Conservation (phyloP, 2,888 invertebrate species). For the Eupsilia transversa region DNA sequence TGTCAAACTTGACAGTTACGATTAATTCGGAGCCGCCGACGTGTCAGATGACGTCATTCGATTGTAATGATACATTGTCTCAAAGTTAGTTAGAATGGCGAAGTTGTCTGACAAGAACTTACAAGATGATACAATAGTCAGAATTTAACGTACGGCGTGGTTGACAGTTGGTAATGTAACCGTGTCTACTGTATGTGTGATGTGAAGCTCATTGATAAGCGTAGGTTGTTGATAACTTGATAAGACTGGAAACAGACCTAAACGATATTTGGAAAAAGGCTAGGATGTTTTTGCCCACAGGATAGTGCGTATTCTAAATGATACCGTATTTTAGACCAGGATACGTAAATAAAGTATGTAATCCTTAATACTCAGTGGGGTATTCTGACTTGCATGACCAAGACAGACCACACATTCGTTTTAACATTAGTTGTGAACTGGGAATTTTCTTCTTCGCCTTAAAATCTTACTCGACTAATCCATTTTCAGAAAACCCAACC, state of each 20-base stretch:
- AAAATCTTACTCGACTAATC: neutral
- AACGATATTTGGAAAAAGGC: neutral
- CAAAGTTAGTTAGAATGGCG: constrained; percentile 5
- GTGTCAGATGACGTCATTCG: constrained; percentile 32
- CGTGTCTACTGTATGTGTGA: neutral
- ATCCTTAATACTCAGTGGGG: too few species aligned
- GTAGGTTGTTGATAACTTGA: neutral
- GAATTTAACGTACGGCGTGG: neutral
- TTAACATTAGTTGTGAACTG: too few species aligned
- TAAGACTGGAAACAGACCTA: neutral
- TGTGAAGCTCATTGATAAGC: neutral
- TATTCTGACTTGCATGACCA: neutral
- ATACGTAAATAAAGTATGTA: too few species aligned
- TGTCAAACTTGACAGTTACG: constrained; percentile 15
- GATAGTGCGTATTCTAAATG: neutral
- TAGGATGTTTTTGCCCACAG: neutral
- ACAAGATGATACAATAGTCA: constrained; percentile 11
- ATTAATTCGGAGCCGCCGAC: constrained; percentile 11
- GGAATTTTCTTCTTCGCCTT: neutral
- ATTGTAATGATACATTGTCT: constrained; percentile 24
- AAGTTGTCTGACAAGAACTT: constrained; percentile 22
- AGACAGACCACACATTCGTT: too few species aligned
- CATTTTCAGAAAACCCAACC: neutral
- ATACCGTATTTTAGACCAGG: neutral
- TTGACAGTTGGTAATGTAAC: constrained; percentile 2